Evolutionary conservation across 2,888 invertebrate genomes (phyloP).

Genomic region (Cryptocheilus praepositus): DNA sequence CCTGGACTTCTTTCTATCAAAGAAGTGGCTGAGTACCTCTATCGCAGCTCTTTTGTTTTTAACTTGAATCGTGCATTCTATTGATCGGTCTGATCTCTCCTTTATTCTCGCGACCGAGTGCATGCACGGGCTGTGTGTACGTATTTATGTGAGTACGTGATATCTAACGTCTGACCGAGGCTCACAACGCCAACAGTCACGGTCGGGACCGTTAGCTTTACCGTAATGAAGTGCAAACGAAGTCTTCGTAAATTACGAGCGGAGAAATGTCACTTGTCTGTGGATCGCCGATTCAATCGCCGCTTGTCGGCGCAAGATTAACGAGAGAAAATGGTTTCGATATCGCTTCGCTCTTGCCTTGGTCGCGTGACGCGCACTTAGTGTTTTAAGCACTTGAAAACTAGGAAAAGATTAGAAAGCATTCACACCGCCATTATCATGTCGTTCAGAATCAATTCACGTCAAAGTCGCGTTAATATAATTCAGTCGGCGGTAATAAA

Average conservation of each 20-base stretch:
- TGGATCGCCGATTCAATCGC: no score
- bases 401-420: no score
- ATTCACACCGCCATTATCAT: slow-evolving; percentile 12
- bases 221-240: slow-evolving; percentile 8
- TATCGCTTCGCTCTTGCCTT: slow-evolving; percentile 5
- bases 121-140: no score
- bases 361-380: background rate
- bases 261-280: background rate
- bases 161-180: background rate
- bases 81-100: no score
- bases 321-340: slow-evolving; percentile 21
- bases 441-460: background rate
- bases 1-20: no score
- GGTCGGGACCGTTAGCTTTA: slow-evolving; percentile 1
- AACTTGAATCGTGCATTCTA: no score
- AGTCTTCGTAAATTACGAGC: slow-evolving; percentile 4
- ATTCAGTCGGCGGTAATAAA: no score
- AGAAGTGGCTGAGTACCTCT: no score
- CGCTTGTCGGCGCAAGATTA: slow-evolving; percentile 10
- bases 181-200: background rate
- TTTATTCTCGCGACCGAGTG: no score
- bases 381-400: no score
- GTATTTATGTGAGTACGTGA: background rate
- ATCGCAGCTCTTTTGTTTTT: no score
- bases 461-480: background rate